A percentile compares a stretch with the other conserved stretches of the same genome.
These are phyloP conservation scores for Thalassophryne amazonica DNA, from an alignment of 2,797 vertebrate genomes.

Conservation along the genomic window DNA sequence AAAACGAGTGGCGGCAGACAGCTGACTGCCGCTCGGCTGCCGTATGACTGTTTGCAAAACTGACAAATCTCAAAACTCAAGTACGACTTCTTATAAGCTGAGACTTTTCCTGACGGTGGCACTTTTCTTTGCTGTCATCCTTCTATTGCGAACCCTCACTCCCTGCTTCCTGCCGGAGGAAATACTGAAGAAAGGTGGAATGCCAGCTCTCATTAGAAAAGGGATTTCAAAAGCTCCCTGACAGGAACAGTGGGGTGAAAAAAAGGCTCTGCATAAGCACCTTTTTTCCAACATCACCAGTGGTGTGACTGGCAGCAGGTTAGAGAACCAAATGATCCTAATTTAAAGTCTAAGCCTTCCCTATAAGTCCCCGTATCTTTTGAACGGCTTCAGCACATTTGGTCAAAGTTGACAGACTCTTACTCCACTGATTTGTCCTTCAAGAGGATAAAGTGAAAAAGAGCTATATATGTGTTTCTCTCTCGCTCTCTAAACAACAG, in stretches of 20 bases:
- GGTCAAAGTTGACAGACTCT: constrained; percentile 13
- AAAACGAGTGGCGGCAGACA: constrained; percentile 30
- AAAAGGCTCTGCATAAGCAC: constrained; percentile 62
- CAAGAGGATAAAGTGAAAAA: constrained; percentile 16
- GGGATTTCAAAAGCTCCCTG: constrained; percentile 55
- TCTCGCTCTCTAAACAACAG: constrained; percentile 47
- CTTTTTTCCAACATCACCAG: constrained; percentile 34
- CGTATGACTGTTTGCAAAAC: constrained; percentile 29
- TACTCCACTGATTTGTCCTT: constrained; percentile 18
- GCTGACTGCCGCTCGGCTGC: constrained; percentile 13
- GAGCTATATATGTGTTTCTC: constrained; percentile 43
- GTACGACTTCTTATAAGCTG: not conserved
- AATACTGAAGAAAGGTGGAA: constrained; percentile 52
- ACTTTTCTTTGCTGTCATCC: constrained; percentile 43
- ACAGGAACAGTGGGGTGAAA: constrained; percentile 49
- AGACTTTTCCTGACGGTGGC: constrained; percentile 40
- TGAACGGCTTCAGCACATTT: constrained; percentile 27
- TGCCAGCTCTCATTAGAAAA: constrained; percentile 60
- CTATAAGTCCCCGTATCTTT: constrained; percentile 30
- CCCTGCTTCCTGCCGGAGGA: constrained; percentile 28
- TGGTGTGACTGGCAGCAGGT: constrained; percentile 56
- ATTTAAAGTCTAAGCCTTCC: constrained; percentile 51
- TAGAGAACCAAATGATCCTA: constrained; percentile 37
- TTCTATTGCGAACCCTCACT: constrained; percentile 11
- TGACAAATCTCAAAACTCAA: constrained; percentile 15